Base-by-base conservation (phyloP, 53 echinoderm and acorn worm species). In the Apostichopus leukothele region DNA sequence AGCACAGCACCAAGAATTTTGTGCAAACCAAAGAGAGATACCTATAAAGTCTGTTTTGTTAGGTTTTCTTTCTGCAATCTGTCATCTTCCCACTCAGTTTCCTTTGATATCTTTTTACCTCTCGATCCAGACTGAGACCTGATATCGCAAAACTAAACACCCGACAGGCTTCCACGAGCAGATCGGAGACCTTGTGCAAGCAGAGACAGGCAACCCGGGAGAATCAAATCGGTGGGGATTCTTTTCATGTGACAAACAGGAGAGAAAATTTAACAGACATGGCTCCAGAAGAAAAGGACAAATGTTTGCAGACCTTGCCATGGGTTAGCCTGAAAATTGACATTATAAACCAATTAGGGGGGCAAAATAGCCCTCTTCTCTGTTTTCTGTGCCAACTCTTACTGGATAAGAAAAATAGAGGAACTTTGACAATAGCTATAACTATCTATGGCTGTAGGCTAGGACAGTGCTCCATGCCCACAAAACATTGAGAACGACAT, bases 241-340 rank as follows among this genome's bases (percentile, higher is more conserved):
- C 63, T 63, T 39, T 11, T 63, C 63, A 63, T 63, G 63, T 63
- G 63, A 63, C 16, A 63, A 16, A 16, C 63, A 63, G 6, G 16
- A 63, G 12, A 61, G 19, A 78, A 52, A 39, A 39, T 39, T 1
- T 78, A 52, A 52, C 78, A n/a, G 53, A 51, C 79, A 79, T 79
- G 79, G 79, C 79, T 79, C 79, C 79, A 79, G 79, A 79, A 19
- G 50, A 19, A 39, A 52, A 63, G 4, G 63, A 50, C 79, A 79
- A 79, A 79, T 79, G 79, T 79, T 79, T 79, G 79, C 50, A 79
- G 79, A 53, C 79, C 79, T 79, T 79, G 79, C 79, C 18, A 51
- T 7, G 50, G 79, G 79, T 50, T 53, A 78, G 16, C 53, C 50
- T 4, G 12, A 13, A 63, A 63, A 63, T 63, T 63, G 79, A 51